phyloP scores from a whole-genome alignment of 2,113 vertebrate species.

The Epinephelus fuscoguttatus region DNA sequence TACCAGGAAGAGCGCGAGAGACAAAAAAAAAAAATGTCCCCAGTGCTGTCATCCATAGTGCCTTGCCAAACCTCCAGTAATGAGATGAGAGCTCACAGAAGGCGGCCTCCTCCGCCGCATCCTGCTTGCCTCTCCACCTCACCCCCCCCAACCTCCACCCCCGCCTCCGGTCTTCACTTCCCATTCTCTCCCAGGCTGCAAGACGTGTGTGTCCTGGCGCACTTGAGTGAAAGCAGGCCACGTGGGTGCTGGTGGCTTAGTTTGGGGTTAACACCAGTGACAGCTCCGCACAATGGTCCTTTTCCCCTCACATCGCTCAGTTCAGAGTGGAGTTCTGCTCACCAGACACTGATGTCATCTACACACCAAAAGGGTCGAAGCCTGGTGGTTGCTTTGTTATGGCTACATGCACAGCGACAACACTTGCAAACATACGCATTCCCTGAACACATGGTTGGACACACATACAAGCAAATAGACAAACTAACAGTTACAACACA shows the following conservation, averaged over 20 bases:
- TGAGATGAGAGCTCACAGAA: slow-evolving; percentile 66
- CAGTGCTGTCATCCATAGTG: slow-evolving; percentile 53
- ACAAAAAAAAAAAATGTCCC: slow-evolving; percentile 55
- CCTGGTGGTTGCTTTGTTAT: slow-evolving; percentile 72
- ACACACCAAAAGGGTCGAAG: slow-evolving; percentile 42
- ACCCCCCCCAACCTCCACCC: slow-evolving; percentile 28
- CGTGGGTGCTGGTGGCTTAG: slow-evolving; percentile 67
- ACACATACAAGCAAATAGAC: background rate
- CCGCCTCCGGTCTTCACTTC: slow-evolving; percentile 67
- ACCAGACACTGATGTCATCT: slow-evolving; percentile 78
- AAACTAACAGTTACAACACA: slow-evolving; percentile 3
- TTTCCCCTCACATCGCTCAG: slow-evolving; percentile 31
- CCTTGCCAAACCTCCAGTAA: slow-evolving; percentile 71
- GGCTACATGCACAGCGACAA: slow-evolving; percentile 66
- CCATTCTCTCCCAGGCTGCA: slow-evolving; percentile 67
- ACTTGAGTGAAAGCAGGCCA: slow-evolving; percentile 76
- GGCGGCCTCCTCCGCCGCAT: slow-evolving; percentile 57
- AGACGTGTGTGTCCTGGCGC: slow-evolving; percentile 72
- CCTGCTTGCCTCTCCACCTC: slow-evolving; percentile 53
- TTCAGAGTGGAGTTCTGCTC: slow-evolving; percentile 54
- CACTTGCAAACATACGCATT: slow-evolving; percentile 51
- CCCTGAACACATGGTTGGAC: slow-evolving; percentile 46
- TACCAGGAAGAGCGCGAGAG: slow-evolving; percentile 41
- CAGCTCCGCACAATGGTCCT: slow-evolving; percentile 58
- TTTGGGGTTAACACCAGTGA: slow-evolving; percentile 73